Evolutionary conservation across 2,113 vertebrate species (phyloP).

Genomic region (Hymenochirus boettgeri): DNA sequence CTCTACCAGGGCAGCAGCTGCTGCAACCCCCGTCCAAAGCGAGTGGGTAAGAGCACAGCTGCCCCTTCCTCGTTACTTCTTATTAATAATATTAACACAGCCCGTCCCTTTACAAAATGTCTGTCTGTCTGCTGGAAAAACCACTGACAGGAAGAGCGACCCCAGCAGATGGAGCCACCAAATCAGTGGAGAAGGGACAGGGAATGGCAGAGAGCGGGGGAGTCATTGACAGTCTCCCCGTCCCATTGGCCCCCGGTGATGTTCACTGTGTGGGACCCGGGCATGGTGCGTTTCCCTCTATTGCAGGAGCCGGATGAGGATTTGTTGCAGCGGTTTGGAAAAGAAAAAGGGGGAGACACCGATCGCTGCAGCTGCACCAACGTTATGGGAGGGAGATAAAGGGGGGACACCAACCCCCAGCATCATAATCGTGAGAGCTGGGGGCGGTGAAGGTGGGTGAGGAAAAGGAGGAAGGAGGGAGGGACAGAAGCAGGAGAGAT

Average conservation of each 20-base stretch:
- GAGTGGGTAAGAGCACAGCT: conserved; percentile 56
- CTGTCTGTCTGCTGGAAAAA: conserved; percentile 46
- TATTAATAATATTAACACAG: not conserved
- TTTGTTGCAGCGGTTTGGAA: no score
- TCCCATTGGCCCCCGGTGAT: no score
- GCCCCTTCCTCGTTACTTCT: not conserved
- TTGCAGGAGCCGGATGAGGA: no score
- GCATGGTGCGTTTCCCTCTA: no score
- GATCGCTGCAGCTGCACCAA: conserved; percentile 17
- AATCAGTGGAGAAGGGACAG: no score
- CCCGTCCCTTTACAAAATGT: conserved; percentile 55
- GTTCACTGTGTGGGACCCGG: no score
- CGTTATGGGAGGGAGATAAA: not conserved
- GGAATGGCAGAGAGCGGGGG: no score
- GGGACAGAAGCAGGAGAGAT: not conserved
- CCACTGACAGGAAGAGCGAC: not conserved
- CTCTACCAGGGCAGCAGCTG: conserved; percentile 45
- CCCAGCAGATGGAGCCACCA: no score
- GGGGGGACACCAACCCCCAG: conserved; percentile 5
- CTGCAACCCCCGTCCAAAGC: conserved; percentile 50
- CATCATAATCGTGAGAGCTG: conserved; percentile 30
- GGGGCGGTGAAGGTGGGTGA: conserved; percentile 18
- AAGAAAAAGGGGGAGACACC: no score
- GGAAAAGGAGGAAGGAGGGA: not conserved
- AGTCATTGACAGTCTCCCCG: no score